Conservation (phyloP, 2,797 vertebrate genomes). For the Pangasius macronema region DNA sequence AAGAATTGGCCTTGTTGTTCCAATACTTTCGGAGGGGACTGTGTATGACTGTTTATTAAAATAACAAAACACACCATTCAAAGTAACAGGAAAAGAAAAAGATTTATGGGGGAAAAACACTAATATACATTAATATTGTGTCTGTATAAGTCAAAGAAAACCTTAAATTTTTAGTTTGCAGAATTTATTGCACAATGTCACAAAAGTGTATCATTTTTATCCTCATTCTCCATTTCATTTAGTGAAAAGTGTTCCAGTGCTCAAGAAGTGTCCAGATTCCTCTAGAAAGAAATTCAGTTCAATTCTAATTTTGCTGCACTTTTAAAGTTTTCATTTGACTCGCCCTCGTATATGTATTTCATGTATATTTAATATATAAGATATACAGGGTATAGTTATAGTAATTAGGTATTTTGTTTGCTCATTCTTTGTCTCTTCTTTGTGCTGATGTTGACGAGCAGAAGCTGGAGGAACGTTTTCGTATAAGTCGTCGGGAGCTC, state of each 20-base stretch:
- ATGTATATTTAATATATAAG: not conserved
- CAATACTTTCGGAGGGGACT: not conserved
- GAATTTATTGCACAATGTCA: not conserved
- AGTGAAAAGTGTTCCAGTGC: not conserved
- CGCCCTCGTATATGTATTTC: not conserved
- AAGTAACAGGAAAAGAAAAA: not conserved
- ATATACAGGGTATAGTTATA: not conserved
- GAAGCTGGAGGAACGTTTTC: slow-evolving; percentile 96
- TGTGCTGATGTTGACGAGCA: slow-evolving; percentile 58
- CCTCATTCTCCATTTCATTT: not conserved
- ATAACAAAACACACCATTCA: not conserved
- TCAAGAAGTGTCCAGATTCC: not conserved
- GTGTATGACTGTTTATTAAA: not conserved
- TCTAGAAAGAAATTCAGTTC: not conserved
- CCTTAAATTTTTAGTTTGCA: not conserved
- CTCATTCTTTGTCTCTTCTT: not conserved
- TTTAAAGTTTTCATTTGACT: not conserved
- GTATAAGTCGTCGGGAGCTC: slow-evolving; percentile 91
- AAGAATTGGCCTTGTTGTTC: not conserved
- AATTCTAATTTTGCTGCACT: not conserved
- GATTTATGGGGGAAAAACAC: not conserved
- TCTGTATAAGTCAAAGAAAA: not conserved
- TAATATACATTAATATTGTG: not conserved
- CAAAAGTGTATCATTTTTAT: not conserved
- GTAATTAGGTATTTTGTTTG: not conserved